These are phyloP conservation scores for Apotomis capreana DNA, from an alignment of 2,888 invertebrate genomes.

Conservation along the genomic window DNA sequence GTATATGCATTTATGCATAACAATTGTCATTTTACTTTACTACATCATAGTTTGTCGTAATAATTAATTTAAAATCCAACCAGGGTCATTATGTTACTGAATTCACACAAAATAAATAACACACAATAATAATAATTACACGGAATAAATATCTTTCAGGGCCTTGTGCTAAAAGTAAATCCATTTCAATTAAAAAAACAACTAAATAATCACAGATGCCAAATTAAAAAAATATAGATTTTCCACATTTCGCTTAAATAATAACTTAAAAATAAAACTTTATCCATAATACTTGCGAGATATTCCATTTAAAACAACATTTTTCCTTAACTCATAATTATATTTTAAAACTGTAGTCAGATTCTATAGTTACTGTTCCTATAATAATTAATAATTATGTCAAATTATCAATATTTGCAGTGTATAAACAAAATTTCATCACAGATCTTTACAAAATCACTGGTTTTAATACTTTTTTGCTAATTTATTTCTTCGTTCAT, in stretches of 20 bases:
- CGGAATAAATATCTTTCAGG: background rate
- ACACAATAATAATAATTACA: too few species aligned
- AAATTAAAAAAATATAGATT: slow-evolving; percentile 39
- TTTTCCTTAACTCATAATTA: slow-evolving; percentile 1
- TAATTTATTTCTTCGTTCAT: too few species aligned
- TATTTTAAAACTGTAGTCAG: slow-evolving; percentile 22
- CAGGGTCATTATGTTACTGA: too few species aligned
- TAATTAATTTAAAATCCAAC: too few species aligned
- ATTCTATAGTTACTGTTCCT: slow-evolving; percentile 13
- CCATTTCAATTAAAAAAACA: slow-evolving; percentile 9
- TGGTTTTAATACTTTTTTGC: background rate
- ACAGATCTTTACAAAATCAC: background rate
- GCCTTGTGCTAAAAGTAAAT: slow-evolving; percentile 6
- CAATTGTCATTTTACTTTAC: too few species aligned
- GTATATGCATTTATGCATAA: too few species aligned
- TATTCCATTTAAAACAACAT: slow-evolving; percentile 14
- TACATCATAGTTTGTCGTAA: too few species aligned
- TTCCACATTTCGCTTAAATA: slow-evolving; percentile 25
- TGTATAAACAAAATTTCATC: background rate
- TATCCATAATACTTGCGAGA: slow-evolving; percentile 30
- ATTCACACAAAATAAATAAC: too few species aligned
- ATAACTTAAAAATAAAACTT: slow-evolving; percentile 21
- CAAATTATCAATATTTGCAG: slow-evolving; percentile 21
- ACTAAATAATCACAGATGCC: slow-evolving; percentile 28
- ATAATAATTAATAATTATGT: slow-evolving; percentile 6